Evolutionary conservation across 2,888 invertebrate species (phyloP).

Genomic region (Drosophila leonis): DNA sequence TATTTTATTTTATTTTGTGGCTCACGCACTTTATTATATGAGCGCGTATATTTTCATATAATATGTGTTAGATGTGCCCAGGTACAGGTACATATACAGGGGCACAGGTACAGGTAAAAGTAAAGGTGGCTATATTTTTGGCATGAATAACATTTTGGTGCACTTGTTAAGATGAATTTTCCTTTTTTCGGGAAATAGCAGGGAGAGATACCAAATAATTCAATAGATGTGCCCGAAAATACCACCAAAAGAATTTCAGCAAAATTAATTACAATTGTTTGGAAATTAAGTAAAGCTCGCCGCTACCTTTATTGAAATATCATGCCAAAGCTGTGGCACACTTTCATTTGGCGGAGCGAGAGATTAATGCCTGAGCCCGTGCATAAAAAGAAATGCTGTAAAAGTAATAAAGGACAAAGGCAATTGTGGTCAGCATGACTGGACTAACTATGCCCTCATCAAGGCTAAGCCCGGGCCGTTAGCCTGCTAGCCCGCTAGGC

Average conservation of each 20-base stretch:
- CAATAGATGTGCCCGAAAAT: constrained; percentile 2
- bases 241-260: constrained; percentile 3
- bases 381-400: constrained; percentile 33
- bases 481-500: constrained; percentile 4
- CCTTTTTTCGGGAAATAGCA: constrained; percentile 1
- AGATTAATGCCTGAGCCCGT: constrained; percentile 42
- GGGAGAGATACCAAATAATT: neutral
- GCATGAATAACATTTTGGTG: constrained; percentile 6
- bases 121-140: constrained; percentile 4
- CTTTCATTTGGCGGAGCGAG: constrained; percentile 22
- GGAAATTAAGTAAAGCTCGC: constrained; percentile 4
- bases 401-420: constrained; percentile 32
- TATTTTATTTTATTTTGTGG: constrained; percentile 35
- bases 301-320: constrained; percentile 10
- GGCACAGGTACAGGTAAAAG: constrained; percentile 5
- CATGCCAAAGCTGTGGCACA: constrained; percentile 9
- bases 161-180: constrained; percentile 5
- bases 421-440: constrained; percentile 57
- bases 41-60: constrained; percentile 46
- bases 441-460: constrained; percentile 54
- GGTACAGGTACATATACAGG: neutral
- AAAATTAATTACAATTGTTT: constrained; percentile 10
- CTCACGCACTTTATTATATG: constrained; percentile 59
- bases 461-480: constrained; percentile 28
- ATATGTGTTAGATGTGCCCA: constrained; percentile 43